Base-by-base conservation (phyloP, 2,888 invertebrate species). In the Eurytoma californica region DNA sequence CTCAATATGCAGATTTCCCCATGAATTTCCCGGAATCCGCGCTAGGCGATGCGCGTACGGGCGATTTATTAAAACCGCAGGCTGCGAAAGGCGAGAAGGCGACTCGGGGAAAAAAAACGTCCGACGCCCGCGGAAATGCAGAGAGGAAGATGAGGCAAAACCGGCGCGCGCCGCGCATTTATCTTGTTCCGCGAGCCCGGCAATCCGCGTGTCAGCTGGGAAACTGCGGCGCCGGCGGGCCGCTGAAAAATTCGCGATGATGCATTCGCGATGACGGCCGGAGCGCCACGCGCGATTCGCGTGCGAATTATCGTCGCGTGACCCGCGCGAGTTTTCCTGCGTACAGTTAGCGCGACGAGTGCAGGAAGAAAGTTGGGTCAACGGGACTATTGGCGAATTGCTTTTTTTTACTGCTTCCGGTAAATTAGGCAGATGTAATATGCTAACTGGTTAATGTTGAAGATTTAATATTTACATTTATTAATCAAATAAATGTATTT, bases 51-150 rank as follows among this genome's bases (percentile, higher is more conserved):
- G 78, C 73, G 72, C 72, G 76, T 79, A 76, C 61, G 16, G 55
- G 80, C 83, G 82, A 84, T 84, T 84, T 84, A 84, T 83, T 83
- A 84, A 80, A 70, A 77, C 28, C n/a, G 53, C 53, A n/a, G 14
- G 53, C 14, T 14, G 58, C 79, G 74, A 55, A 73, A 60, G 20
- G 63, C 65, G 72, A 78, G 63, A 65, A 70, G 65, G 67, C 47
- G 16, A 66, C 63, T 72, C 67, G 18, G 24, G 53, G 16, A 18
- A 63, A 57, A 65, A 24, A 28, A 47, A 30, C 39, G 7, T 39
- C 39, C 39, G 58, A 69, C 5, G 39, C n/a, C 7, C 2, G n/a
- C 13, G 16, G 28, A 24, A 69, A 60, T 68, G 72, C 69, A 72
- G 68, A 47, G 57, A 70, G 67, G 63, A 61, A 16, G 75, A 47